phyloP scores from a whole-genome alignment of 2,113 vertebrate genomes.

The Accipiter virgatus region DNA sequence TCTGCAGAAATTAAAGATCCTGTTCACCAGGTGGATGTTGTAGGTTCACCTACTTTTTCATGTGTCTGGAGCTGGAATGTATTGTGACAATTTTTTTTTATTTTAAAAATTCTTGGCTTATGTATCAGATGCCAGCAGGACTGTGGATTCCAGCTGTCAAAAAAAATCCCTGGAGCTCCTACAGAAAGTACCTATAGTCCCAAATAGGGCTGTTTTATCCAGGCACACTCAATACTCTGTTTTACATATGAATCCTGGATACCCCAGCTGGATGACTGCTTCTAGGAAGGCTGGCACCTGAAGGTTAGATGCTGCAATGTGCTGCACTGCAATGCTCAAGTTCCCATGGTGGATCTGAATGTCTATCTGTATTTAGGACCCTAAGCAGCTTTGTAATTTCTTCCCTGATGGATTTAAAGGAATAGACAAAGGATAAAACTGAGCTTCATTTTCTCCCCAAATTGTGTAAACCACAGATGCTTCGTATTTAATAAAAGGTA shows the following conservation, averaged over 20 bases:
- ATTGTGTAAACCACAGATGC: not conserved
- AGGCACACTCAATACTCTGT: not conserved
- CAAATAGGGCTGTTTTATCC: not conserved
- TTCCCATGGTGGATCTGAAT: not conserved
- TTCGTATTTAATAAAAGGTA: conserved; percentile 28
- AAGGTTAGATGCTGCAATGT: not conserved
- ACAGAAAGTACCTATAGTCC: not conserved
- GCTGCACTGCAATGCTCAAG: not conserved
- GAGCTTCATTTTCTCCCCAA: not conserved
- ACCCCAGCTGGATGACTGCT: not conserved
- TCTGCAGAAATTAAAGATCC: not conserved
- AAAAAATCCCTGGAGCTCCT: not conserved
- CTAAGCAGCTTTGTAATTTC: not conserved
- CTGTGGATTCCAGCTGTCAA: not conserved
- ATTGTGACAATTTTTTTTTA: not conserved
- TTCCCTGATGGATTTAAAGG: not conserved
- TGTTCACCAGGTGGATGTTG: not conserved
- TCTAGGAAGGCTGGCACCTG: not conserved
- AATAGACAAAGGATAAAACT: not conserved
- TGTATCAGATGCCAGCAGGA: not conserved
- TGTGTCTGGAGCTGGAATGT: not conserved
- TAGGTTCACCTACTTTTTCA: not conserved
- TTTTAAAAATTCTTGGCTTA: not conserved
- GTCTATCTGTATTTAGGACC: not conserved
- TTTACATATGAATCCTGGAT: not conserved